Evolutionary conservation across 2,113 vertebrate genomes (phyloP).

Genomic region (Columba janthina): DNA sequence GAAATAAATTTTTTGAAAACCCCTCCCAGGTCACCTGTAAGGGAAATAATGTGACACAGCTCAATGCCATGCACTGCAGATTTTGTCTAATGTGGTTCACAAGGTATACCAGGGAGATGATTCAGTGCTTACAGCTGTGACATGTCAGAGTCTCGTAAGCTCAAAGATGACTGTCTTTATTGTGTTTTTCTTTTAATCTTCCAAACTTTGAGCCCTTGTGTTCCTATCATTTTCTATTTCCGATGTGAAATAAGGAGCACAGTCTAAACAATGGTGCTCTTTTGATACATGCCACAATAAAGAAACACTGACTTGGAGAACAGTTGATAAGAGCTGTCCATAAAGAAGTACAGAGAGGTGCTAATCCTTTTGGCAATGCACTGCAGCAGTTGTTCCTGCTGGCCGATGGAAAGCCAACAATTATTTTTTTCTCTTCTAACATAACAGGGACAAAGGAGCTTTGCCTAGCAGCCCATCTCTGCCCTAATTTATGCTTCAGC

Average conservation of each 20-base stretch:
- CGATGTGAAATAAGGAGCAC: slow-evolving; percentile 44
- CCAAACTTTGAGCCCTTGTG: slow-evolving; percentile 49
- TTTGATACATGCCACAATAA: slow-evolving; percentile 49
- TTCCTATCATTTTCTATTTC: slow-evolving; percentile 51
- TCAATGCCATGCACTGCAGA: not conserved
- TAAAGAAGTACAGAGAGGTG: slow-evolving; percentile 55
- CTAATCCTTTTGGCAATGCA: slow-evolving; percentile 55
- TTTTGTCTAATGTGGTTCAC: slow-evolving; percentile 52
- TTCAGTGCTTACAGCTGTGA: slow-evolving; percentile 56
- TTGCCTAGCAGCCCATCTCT: slow-evolving; percentile 28
- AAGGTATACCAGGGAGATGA: slow-evolving; percentile 35
- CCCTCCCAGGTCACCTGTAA: slow-evolving; percentile 31
- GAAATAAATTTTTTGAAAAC: slow-evolving; percentile 8
- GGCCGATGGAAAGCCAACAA: slow-evolving; percentile 56
- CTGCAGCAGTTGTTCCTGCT: slow-evolving; percentile 36
- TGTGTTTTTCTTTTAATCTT: slow-evolving; percentile 69
- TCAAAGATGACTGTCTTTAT: slow-evolving; percentile 62
- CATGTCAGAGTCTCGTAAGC: slow-evolving; percentile 57
- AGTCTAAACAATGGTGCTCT: slow-evolving; percentile 61
- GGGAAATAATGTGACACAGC: slow-evolving; percentile 8
- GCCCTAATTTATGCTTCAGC: slow-evolving; percentile 41
- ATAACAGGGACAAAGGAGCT: slow-evolving; percentile 21
- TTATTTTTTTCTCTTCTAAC: slow-evolving; percentile 56
- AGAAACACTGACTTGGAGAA: slow-evolving; percentile 46
- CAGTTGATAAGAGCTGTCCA: slow-evolving; percentile 50